phyloP scores from a whole-genome alignment of 2,113 vertebrate species.

The Gymnobelideus leadbeateri region DNA sequence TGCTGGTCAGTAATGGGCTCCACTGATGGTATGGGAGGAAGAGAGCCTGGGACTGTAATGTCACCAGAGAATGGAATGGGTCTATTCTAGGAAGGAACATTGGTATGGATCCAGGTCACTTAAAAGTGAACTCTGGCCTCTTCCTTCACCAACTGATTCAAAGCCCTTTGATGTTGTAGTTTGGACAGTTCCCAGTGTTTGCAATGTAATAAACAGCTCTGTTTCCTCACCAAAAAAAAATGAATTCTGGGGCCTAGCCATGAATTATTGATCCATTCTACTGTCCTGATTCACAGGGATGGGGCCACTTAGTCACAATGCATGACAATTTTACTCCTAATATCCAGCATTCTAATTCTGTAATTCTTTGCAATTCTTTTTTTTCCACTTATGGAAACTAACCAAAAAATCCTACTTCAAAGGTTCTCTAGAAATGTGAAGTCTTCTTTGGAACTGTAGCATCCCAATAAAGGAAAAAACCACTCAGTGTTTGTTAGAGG shows the following conservation, averaged over 20 bases:
- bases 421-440: background rate
- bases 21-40: background rate
- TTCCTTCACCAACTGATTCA: background rate
- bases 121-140: background rate
- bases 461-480: background rate
- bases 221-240: conserved; percentile 2
- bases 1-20: background rate
- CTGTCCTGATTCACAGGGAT: background rate
- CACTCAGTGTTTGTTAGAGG: background rate
- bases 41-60: background rate
- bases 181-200: background rate
- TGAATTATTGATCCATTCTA: conserved; percentile 1
- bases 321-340: background rate
- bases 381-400: background rate
- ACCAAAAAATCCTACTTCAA: background rate
- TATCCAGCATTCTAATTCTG: background rate
- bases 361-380: background rate
- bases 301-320: background rate
- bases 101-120: background rate
- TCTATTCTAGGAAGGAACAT: background rate
- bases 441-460: background rate
- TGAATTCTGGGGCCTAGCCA: background rate
- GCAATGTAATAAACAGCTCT: background rate
- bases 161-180: background rate
- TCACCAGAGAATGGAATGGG: background rate